A percentile compares a stretch with the other conserved stretches of the same genome.
Conservation (phyloP, 2,888 invertebrate species). For the Apamea sordens region DNA sequence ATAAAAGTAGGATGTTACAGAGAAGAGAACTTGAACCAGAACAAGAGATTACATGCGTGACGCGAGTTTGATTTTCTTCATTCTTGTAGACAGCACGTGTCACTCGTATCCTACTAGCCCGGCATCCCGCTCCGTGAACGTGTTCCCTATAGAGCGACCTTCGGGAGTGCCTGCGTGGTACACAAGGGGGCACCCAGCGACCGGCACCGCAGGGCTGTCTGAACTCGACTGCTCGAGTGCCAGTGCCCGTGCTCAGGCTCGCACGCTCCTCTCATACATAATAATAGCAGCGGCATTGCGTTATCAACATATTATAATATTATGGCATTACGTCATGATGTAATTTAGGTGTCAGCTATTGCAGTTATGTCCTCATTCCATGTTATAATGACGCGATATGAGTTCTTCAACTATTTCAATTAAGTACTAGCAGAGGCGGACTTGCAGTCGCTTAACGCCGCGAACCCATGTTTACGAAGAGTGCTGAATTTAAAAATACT, state of each 20-base stretch:
- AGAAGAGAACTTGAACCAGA: background rate
- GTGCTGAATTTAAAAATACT: background rate
- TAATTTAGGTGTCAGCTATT: background rate
- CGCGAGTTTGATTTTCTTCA: background rate
- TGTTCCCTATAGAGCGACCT: background rate
- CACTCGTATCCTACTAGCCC: background rate
- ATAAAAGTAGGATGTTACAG: background rate
- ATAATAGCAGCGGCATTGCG: background rate
- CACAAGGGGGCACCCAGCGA: no score
- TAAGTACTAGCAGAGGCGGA: constrained; percentile 2
- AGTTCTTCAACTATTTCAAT: background rate
- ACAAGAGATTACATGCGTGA: background rate
- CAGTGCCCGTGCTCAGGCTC: background rate
- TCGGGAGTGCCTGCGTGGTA: background rate
- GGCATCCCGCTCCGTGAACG: no score
- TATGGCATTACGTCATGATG: background rate
- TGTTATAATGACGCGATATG: background rate
- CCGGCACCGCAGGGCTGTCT: background rate
- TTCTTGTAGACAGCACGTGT: background rate
- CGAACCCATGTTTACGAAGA: background rate
- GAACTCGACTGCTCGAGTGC: background rate
- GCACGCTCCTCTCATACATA: background rate
- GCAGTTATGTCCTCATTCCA: background rate
- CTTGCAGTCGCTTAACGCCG: background rate
- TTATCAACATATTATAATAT: background rate